A percentile compares a stretch with the other conserved stretches of the same genome.
Conservation (phyloP, 2,113 vertebrate species). For the Columbina picui region DNA sequence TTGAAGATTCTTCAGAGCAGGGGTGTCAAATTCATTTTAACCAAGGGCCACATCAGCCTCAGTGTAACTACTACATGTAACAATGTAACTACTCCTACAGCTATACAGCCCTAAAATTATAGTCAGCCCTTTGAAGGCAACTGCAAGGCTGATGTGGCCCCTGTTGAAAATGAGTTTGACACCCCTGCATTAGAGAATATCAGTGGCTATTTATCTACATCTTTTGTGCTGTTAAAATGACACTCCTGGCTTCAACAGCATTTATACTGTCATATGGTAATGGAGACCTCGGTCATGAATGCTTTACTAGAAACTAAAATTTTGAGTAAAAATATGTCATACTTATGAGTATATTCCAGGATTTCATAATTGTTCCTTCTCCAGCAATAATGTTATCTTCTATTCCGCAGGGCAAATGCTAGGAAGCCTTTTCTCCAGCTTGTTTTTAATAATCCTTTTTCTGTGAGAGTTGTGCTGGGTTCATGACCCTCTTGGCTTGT, state of each 20-base stretch:
- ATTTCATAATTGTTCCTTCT: not conserved
- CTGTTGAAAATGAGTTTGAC: no score
- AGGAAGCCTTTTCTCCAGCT: not conserved
- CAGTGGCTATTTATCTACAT: not conserved
- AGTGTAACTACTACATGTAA: no score
- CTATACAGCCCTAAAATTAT: no score
- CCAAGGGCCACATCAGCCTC: no score
- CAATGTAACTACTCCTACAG: no score
- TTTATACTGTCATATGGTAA: not conserved
- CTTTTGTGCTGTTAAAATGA: not conserved
- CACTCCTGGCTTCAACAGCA: not conserved
- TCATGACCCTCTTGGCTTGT: not conserved
- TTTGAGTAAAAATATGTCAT: not conserved
- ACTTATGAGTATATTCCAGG: not conserved
- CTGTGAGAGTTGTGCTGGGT: not conserved
- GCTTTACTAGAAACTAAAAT: not conserved
- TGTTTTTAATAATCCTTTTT: conserved; percentile 11
- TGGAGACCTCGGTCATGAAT: not conserved
- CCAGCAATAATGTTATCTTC: not conserved
- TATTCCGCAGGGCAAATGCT: not conserved
- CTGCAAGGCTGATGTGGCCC: no score
- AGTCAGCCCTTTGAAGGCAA: no score
- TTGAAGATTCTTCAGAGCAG: not conserved
- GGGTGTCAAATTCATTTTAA: no score
- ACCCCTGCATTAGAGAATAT: not conserved